Evolutionary conservation across 2,113 vertebrate species (phyloP).

Genomic region (Morone chrysops): DNA sequence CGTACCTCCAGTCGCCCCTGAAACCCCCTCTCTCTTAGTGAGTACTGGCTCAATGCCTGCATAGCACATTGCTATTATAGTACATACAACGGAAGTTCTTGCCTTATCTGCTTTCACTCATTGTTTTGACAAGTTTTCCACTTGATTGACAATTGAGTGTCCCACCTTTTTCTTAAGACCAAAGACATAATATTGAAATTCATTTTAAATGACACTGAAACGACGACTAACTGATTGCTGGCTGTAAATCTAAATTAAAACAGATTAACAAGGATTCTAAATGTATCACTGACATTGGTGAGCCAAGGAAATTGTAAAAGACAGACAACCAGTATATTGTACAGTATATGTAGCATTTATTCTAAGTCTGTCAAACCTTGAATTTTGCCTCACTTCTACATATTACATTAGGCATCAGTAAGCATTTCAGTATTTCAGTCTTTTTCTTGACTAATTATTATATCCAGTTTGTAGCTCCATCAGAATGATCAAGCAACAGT

Average conservation of each 20-base stretch:
- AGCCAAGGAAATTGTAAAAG: background rate
- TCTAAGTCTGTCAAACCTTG: background rate
- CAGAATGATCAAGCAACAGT: background rate
- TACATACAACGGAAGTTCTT: background rate
- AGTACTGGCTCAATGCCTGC: background rate
- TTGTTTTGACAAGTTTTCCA: background rate
- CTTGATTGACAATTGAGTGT: background rate
- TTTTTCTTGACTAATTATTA: background rate
- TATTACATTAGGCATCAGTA: background rate
- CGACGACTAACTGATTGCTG: background rate
- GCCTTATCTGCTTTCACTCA: background rate
- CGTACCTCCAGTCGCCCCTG: conserved; percentile 3
- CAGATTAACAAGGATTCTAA: background rate
- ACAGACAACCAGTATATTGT: background rate
- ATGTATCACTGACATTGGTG: background rate
- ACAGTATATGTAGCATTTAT: background rate
- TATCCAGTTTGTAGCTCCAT: background rate
- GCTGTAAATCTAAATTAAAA: background rate
- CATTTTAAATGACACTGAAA: background rate
- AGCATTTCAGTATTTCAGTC: conserved; percentile 11
- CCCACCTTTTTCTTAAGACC: background rate
- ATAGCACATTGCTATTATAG: background rate
- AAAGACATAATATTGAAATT: background rate
- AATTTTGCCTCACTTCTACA: background rate
- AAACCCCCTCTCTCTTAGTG: background rate